Evolutionary conservation across 2,113 vertebrate species (phyloP).

Genomic region (Ibidorhyncha struthersii): DNA sequence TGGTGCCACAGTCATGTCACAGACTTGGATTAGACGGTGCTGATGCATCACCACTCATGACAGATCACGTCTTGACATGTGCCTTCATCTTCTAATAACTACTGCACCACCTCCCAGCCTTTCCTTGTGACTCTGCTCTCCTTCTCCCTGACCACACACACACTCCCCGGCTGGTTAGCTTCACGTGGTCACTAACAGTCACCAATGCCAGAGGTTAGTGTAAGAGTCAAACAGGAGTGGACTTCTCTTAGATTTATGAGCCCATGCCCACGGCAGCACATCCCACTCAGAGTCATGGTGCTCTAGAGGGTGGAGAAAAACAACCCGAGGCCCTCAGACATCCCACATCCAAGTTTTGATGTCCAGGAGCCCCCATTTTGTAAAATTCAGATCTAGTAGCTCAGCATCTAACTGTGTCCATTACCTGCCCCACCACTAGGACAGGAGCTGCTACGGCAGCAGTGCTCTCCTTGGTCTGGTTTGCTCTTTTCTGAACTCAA

Average conservation of each 20-base stretch:
- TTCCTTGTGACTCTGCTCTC: not conserved
- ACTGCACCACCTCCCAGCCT: not conserved
- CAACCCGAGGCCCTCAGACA: not conserved
- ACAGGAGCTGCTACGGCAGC: not conserved
- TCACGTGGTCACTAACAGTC: not conserved
- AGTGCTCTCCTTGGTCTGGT: not conserved
- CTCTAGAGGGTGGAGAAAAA: not conserved
- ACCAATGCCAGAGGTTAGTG: not conserved
- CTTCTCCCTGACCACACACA: not conserved
- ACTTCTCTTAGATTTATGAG: not conserved
- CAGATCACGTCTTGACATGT: not conserved
- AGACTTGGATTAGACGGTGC: not conserved
- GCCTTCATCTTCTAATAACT: not conserved
- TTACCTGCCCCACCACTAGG: not conserved
- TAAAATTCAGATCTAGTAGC: not conserved
- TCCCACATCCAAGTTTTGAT: not conserved
- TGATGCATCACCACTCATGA: not conserved
- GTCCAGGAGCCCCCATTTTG: not conserved
- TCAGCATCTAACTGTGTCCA: accelerated
- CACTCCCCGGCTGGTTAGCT: not conserved
- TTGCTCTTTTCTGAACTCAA: not conserved
- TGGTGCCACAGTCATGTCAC: not conserved
- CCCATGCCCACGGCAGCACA: not conserved
- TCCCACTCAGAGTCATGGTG: not conserved
- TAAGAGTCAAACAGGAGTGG: not conserved